Percentiles rank a stretch among this genome's conserved stretches.
Evolutionary conservation across 2,888 invertebrate genomes (phyloP).

Genomic region (Chymomyza amoena): DNA sequence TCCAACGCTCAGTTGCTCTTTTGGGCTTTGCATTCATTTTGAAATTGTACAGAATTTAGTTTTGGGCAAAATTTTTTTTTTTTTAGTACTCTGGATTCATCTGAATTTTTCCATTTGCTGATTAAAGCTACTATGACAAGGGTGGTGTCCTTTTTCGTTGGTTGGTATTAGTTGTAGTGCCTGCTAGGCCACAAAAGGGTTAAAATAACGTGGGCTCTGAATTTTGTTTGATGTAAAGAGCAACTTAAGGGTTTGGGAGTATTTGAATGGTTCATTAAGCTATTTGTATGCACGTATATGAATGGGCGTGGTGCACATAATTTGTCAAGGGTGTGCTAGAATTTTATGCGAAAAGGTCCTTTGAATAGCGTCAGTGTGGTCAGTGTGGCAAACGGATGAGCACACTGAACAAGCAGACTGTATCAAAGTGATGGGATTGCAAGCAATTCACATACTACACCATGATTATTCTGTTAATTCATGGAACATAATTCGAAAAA

Average conservation of each 20-base stretch:
- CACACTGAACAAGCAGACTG: not conserved
- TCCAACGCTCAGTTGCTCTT: conserved; percentile 3
- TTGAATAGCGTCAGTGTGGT: not conserved
- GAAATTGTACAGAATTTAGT: conserved; percentile 57
- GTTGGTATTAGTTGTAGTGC: conserved; percentile 1
- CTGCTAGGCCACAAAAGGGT: conserved; percentile 44
- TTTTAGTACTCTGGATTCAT: conserved; percentile 1
- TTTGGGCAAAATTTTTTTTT: conserved; percentile 1
- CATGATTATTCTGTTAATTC: too few relatives aligned
- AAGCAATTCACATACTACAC: not conserved
- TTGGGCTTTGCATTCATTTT: conserved; percentile 50
- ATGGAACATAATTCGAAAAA: too few relatives aligned
- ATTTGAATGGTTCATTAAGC: conserved; percentile 60
- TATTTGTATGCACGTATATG: conserved; percentile 36
- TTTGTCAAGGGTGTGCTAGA: not conserved
- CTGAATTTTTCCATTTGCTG: conserved; percentile 60
- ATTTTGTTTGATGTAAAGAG: conserved; percentile 18
- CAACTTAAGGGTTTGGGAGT: conserved; percentile 6
- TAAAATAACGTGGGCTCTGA: conserved; percentile 43
- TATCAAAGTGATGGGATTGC: not conserved
- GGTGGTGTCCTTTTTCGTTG: conserved; percentile 28
- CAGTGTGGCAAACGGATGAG: not conserved
- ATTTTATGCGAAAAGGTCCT: not conserved
- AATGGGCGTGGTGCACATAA: not conserved
- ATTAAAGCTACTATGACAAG: conserved; percentile 59